Conservation (phyloP, 1,140 invertebrate genomes). For the Hydropsyche tenuis region DNA sequence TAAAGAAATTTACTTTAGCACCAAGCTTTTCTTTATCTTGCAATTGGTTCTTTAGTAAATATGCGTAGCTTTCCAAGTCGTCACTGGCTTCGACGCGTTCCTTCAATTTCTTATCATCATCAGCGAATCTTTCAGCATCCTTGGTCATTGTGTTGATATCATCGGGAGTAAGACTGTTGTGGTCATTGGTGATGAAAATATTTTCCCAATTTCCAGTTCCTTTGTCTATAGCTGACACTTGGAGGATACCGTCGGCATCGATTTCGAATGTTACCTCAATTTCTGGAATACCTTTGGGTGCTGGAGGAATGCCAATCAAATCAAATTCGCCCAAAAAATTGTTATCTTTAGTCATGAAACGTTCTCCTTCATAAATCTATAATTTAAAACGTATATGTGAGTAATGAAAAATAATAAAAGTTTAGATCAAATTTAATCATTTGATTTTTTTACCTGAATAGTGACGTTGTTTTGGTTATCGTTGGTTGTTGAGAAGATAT, state of each 20-base stretch:
- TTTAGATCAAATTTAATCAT: neutral
- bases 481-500: conserved; percentile 98
- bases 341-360: conserved; percentile 99
- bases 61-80: conserved; percentile 96
- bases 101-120: conserved; percentile 98
- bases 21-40: conserved; percentile 98
- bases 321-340: conserved; percentile 98
- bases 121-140: conserved; percentile 97
- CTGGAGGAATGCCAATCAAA: conserved; percentile 96
- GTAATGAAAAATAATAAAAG: neutral
- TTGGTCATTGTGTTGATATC: conserved; percentile 99
- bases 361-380: conserved; percentile 91
- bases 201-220: conserved; percentile 98
- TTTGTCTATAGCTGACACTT: conserved; percentile 97
- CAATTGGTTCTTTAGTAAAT: conserved; percentile 97
- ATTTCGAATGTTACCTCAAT: conserved; percentile 99
- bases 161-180: conserved; percentile 95
- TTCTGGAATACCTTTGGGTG: conserved; percentile 96
- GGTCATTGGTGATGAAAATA: conserved; percentile 98
- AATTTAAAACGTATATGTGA: conserved; percentile 28
- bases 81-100: conserved; percentile 95
- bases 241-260: conserved; percentile 97
- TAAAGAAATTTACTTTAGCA: conserved; percentile 71
- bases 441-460: conserved; percentile 72
- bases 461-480: conserved; percentile 99